phyloP scores from a whole-genome alignment of 2,113 vertebrate species.

The Odobenus rosmarus region DNA sequence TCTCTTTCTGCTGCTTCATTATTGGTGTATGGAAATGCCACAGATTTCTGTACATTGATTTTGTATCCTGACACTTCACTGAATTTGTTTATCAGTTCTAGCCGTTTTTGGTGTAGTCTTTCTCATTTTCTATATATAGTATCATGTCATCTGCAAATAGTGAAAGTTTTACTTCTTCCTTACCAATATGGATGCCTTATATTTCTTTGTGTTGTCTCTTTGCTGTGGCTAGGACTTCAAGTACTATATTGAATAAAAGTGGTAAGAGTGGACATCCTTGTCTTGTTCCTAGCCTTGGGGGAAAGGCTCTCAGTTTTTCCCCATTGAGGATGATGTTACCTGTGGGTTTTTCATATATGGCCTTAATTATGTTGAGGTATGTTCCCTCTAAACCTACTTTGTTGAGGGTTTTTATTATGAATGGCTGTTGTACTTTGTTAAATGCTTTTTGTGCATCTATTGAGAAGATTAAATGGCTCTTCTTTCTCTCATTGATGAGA shows the following conservation, averaged over 20 bases:
- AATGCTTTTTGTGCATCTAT: neutral
- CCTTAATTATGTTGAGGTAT: neutral
- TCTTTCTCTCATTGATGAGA: neutral
- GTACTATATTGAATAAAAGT: neutral
- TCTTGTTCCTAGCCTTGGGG: neutral
- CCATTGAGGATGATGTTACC: neutral
- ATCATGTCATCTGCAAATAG: neutral
- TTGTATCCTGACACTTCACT: neutral
- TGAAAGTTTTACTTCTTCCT: neutral
- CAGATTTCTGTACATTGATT: neutral
- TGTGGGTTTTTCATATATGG: neutral
- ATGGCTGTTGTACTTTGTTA: neutral
- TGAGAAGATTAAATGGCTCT: neutral
- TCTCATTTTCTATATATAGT: neutral
- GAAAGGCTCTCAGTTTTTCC: neutral
- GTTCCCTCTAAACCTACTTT: neutral
- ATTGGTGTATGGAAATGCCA: neutral
- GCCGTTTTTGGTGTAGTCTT: neutral
- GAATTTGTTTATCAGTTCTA: neutral
- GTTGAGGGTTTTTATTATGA: neutral
- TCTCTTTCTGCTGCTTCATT: neutral
- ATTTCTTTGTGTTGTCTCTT: neutral
- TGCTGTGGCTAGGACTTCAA: neutral
- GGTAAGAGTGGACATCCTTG: neutral
- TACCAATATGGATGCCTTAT: too few species aligned